A percentile compares a stretch with the other conserved stretches of the same genome.
Conservation (phyloP, 2,113 vertebrate species). For the Stictonetta naevosa region DNA sequence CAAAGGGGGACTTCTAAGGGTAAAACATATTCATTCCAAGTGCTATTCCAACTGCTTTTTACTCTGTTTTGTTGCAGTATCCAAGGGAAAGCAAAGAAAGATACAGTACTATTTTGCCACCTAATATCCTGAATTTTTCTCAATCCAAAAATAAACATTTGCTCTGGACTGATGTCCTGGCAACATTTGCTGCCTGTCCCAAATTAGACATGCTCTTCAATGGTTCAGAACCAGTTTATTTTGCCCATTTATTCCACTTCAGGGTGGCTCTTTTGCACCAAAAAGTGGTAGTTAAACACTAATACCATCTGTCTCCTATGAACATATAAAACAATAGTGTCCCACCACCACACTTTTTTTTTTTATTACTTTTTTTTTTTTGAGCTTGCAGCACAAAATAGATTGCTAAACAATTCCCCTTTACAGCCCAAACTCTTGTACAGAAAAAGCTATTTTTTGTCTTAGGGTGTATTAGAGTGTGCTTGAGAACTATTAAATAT, state of each 20-base stretch:
- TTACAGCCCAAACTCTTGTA: neutral
- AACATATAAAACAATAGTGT: neutral
- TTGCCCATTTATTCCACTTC: neutral
- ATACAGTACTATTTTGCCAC: neutral
- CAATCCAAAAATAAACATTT: conserved; percentile 1
- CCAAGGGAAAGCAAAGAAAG: conserved; percentile 39
- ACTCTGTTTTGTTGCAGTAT: conserved; percentile 23
- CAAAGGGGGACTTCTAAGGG: neutral
- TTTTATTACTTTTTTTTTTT: neutral
- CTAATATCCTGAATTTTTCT: conserved; percentile 23
- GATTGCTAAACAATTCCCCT: neutral
- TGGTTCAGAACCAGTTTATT: neutral
- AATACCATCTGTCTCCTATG: neutral
- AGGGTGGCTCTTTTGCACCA: neutral
- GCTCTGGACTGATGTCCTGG: conserved; percentile 22
- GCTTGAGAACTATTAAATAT: neutral
- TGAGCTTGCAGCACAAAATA: neutral
- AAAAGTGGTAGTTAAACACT: neutral
- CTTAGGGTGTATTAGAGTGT: rapidly evolving
- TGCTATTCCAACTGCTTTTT: neutral
- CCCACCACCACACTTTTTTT: neutral
- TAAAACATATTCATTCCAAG: neutral
- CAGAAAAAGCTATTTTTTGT: neutral
- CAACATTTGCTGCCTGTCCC: neutral
- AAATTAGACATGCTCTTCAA: neutral